phyloP scores from a whole-genome alignment of 2,113 vertebrate genomes.

The Gambusia holbrooki region DNA sequence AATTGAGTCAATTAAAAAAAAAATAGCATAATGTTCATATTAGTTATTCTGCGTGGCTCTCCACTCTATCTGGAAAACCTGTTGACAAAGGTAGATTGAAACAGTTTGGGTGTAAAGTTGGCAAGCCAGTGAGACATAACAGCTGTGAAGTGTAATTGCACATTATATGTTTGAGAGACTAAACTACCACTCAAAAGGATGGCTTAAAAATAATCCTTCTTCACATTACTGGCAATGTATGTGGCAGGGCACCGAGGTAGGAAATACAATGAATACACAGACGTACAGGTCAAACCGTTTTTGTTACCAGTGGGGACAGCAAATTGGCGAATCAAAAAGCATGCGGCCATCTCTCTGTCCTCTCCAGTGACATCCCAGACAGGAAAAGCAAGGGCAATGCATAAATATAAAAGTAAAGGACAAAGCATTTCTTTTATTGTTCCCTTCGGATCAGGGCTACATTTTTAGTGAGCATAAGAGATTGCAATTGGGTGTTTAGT shows the following conservation, averaged over 20 bases:
- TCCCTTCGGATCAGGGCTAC: conserved; percentile 37
- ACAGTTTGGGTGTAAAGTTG: conserved; percentile 18
- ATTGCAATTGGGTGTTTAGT: conserved; percentile 64
- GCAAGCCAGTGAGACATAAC: conserved; percentile 1
- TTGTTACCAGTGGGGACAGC: conserved; percentile 18
- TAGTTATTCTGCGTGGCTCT: neutral
- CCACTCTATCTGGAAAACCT: conserved; percentile 11
- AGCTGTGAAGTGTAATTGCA: conserved; percentile 6
- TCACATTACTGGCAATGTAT: conserved; percentile 10
- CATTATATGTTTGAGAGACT: neutral
- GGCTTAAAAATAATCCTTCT: conserved; percentile 3
- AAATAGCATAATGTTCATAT: neutral
- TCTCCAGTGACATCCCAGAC: conserved; percentile 25
- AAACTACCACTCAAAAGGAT: conserved; percentile 17
- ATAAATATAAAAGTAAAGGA: conserved; percentile 19
- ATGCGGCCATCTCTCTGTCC: conserved; percentile 25
- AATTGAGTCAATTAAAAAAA: too few species aligned
- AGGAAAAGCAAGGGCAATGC: conserved; percentile 13
- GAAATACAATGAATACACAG: conserved; percentile 6
- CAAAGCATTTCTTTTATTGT: conserved; percentile 36
- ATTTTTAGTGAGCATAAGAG: conserved; percentile 52
- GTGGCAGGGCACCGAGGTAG: conserved; percentile 1
- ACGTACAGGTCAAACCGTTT: conserved; percentile 27
- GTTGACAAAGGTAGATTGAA: conserved; percentile 17
- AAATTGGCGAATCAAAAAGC: conserved; percentile 47